phyloP scores from a whole-genome alignment of 2,113 vertebrate genomes.

The Phalacrocorax carbo region DNA sequence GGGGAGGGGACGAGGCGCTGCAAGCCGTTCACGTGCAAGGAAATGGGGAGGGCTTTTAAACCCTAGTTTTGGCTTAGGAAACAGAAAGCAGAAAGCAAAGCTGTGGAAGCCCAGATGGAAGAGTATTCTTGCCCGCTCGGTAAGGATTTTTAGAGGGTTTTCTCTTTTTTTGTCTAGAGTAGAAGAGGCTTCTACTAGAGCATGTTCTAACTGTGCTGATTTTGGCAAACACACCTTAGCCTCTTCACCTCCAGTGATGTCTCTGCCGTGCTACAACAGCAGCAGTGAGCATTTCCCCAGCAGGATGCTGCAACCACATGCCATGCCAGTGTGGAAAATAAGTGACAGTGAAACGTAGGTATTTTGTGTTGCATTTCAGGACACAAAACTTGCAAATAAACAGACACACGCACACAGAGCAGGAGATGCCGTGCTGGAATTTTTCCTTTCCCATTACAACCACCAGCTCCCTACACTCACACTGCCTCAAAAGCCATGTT shows the following conservation, averaged over 20 bases:
- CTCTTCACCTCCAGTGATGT: background rate
- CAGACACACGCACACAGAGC: slow-evolving; percentile 6
- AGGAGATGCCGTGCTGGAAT: background rate
- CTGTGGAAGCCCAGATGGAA: slow-evolving; percentile 66
- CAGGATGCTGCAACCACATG: background rate
- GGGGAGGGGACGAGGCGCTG: slow-evolving; percentile 72
- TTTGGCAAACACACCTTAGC: background rate
- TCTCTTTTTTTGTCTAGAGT: background rate
- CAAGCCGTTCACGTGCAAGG: slow-evolving; percentile 71
- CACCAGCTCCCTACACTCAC: background rate
- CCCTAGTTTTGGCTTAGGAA: slow-evolving; percentile 23
- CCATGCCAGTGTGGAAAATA: background rate
- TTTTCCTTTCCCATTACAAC: background rate
- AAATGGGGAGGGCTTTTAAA: background rate
- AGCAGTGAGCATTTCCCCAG: background rate
- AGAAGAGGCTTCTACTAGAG: slow-evolving; percentile 2
- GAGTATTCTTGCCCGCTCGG: background rate
- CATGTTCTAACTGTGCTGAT: background rate
- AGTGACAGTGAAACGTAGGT: background rate
- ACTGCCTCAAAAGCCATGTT: background rate
- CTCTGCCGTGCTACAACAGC: background rate
- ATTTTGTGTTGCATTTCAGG: background rate
- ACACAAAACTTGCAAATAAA: background rate
- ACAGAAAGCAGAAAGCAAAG: slow-evolving; percentile 73
- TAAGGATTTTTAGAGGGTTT: background rate